Percentiles rank a stretch among this genome's conserved stretches.
phyloP scores from a whole-genome alignment of 2,113 vertebrate species.

The Pavo muticus region DNA sequence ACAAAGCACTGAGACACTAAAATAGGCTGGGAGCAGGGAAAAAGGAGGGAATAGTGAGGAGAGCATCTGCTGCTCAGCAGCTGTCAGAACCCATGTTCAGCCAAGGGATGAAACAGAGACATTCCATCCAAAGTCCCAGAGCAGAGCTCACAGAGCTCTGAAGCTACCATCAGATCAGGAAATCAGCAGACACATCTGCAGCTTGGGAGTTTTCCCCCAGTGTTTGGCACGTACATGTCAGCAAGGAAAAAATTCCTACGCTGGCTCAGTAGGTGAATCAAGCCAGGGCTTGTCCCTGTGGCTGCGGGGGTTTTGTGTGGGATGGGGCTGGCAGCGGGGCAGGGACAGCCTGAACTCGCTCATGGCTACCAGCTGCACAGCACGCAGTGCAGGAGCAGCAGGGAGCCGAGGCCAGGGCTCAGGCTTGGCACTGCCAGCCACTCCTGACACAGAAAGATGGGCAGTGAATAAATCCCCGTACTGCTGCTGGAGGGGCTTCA shows the following conservation, averaged over 20 bases:
- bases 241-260: neutral
- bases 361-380: rapidly evolving
- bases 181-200: rapidly evolving
- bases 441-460: neutral
- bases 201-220: neutral
- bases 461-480: neutral
- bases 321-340: neutral
- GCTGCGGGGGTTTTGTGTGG: neutral
- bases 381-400: neutral
- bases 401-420: rapidly evolving
- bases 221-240: neutral
- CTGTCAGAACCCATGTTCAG: neutral
- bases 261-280: neutral
- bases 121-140: neutral
- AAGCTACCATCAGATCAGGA: neutral
- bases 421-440: neutral
- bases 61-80: neutral
- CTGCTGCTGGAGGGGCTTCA: neutral
- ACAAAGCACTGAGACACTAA: neutral
- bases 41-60: neutral
- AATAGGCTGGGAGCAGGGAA: neutral
- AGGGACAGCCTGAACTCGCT: rapidly evolving
- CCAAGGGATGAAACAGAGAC: neutral
- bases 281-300: neutral
- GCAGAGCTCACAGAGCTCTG: neutral